A percentile compares a stretch with the other conserved stretches of the same genome.
Evolutionary conservation across 2,888 invertebrate genomes (phyloP).

Genomic region (Ptilodon capucinus): DNA sequence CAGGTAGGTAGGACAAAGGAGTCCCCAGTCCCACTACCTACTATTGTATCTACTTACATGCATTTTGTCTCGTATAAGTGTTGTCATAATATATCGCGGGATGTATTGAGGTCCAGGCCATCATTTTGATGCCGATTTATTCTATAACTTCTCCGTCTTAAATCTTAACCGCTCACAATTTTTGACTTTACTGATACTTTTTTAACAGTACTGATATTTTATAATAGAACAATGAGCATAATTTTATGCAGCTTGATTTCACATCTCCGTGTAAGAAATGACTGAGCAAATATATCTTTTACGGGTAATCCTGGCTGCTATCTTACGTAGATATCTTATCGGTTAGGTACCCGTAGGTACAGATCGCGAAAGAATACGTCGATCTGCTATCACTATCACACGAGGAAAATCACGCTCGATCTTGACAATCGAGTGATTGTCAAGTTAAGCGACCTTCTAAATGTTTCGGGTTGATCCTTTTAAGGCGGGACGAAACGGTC

Average conservation of each 20-base stretch:
- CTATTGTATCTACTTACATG: conserved; percentile 22
- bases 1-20: too few relatives aligned
- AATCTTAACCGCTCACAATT: neutral
- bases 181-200: neutral
- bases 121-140: conserved; percentile 2
- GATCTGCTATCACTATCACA: neutral
- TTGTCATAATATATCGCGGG: conserved; percentile 15
- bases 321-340: neutral
- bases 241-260: neutral
- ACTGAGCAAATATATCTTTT: neutral
- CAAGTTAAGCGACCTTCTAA: neutral
- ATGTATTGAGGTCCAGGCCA: conserved; percentile 23
- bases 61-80: conserved; percentile 9
- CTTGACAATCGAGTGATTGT: neutral
- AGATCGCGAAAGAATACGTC: neutral
- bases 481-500: neutral
- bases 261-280: neutral
- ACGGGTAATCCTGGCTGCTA: neutral
- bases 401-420: neutral
- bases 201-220: too few relatives aligned
- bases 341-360: neutral
- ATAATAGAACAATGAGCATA: neutral
- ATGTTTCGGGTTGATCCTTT: neutral
- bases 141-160: neutral
- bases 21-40: neutral